Evolutionary conservation across 2,888 invertebrate species (phyloP), one percentile per base, ranked within the genome.

Genomic region (Hirtodrosophila duncani): DNA sequence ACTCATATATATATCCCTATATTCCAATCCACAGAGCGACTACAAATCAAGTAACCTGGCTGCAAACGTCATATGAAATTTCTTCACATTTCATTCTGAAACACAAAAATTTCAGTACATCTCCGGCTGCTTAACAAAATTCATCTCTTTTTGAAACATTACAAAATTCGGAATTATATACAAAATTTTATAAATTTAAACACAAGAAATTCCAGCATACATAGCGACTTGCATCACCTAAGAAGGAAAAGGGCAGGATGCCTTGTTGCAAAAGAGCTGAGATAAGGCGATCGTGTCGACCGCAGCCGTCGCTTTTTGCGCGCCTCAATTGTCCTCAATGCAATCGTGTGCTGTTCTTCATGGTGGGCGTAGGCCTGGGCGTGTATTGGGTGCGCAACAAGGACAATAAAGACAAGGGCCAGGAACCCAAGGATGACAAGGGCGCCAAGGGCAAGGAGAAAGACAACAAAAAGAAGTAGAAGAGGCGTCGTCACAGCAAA

Each of bases 321-420:
- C 50, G 68, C 5, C 34, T 72, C n/a, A 72, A 72, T 31, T 74
- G 72, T 37, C 20, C 18, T 11, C 62, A 42, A 5, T 74, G 72
- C 55, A 68, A 69, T 42, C 67, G 60, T 2, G 43, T 64, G 13
- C 3, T 74, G 5, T 71, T 74, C 44, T 74, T 74, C 14, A 6
- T 55, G 24, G 1, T 53, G 13, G 72, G 74, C n/a, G 55, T 71
- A n/a, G 56, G 53, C 21, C 3, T 60, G 3, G 72, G 61, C n/a
- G 9, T 53, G 6, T 3, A 17, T 1, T 42, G 30, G 10, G 27
- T 57, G n/a, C 41, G 46, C 3, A 16, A 37, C 2, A 61, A 58
- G 34, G 42, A 51, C 0, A 18, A 36, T n/a, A n/a, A n/a, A n/a
- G n/a, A n/a, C 0, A 20, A 20, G 0, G 11, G 11, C 0, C 17